These are phyloP conservation scores for Nothoprocta perdicaria DNA, from an alignment of 2,113 vertebrate species.

Conservation along the genomic window DNA sequence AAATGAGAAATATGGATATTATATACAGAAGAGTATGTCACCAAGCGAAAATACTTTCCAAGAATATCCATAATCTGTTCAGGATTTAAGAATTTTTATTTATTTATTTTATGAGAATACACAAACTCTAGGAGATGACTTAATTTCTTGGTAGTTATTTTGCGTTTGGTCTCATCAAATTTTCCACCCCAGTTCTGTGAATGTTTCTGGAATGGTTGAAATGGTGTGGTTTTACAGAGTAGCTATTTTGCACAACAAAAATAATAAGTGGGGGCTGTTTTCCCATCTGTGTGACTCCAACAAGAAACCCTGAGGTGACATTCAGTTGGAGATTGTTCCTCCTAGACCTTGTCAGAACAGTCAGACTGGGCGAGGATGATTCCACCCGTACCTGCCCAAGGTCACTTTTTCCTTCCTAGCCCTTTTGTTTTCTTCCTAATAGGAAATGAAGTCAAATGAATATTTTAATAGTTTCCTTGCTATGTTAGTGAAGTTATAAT, in stretches of 20 bases:
- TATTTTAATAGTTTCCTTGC: not conserved
- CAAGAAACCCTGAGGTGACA: not conserved
- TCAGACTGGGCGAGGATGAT: not conserved
- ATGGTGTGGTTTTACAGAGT: not conserved
- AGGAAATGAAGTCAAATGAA: not conserved
- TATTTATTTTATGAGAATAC: fast-evolving
- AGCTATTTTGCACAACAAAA: not conserved
- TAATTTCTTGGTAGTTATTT: not conserved
- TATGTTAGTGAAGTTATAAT: not conserved
- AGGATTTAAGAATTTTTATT: not conserved
- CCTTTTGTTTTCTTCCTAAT: not conserved
- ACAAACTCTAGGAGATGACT: not conserved
- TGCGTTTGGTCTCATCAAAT: not conserved
- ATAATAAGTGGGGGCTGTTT: not conserved
- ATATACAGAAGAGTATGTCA: not conserved
- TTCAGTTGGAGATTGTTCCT: not conserved
- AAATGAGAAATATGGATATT: not conserved
- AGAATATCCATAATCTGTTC: not conserved
- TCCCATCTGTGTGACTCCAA: not conserved
- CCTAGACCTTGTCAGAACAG: not conserved
- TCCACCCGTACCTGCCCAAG: not conserved
- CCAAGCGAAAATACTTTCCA: not conserved
- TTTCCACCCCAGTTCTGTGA: not conserved
- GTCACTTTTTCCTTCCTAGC: not conserved
- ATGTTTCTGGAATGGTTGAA: not conserved